Conservation (phyloP, 2,888 invertebrate species). For the Orthosia gothica region DNA sequence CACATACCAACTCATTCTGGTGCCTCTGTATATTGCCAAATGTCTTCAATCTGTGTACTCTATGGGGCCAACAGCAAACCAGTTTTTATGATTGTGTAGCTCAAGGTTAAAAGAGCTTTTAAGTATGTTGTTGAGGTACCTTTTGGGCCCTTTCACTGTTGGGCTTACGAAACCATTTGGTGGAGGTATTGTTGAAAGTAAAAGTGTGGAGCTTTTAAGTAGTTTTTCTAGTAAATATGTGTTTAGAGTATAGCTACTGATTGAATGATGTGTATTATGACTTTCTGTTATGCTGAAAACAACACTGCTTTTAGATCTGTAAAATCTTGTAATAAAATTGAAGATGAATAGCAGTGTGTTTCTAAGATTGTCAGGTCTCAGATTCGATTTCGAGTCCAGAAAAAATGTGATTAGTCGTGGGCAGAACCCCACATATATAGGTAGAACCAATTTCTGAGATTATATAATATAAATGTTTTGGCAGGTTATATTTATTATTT, state of each 20-base stretch:
- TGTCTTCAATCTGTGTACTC: slow-evolving; percentile 7
- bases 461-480: too few relatives aligned
- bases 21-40: slow-evolving; percentile 33
- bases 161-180: slow-evolving; percentile 25
- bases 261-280: neutral
- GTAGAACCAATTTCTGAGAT: too few relatives aligned
- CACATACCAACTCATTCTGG: neutral
- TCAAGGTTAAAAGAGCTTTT: slow-evolving; percentile 50
- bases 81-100: slow-evolving; percentile 43
- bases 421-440: too few relatives aligned
- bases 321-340: too few relatives aligned
- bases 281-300: neutral
- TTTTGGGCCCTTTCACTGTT: slow-evolving; percentile 56
- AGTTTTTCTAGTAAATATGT: slow-evolving; percentile 14
- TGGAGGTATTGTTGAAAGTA: slow-evolving; percentile 33
- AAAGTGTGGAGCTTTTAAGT: slow-evolving; percentile 31
- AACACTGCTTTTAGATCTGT: too few relatives aligned
- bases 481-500: too few relatives aligned
- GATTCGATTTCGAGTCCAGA: too few relatives aligned
- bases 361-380: too few relatives aligned
- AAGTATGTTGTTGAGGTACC: slow-evolving; percentile 26
- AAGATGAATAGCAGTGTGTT: too few relatives aligned
- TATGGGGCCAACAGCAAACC: slow-evolving; percentile 30
- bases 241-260: neutral
- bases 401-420: too few relatives aligned